These are phyloP conservation scores for Dicycla oo DNA, from an alignment of 2,888 invertebrate species.

Conservation along the genomic window DNA sequence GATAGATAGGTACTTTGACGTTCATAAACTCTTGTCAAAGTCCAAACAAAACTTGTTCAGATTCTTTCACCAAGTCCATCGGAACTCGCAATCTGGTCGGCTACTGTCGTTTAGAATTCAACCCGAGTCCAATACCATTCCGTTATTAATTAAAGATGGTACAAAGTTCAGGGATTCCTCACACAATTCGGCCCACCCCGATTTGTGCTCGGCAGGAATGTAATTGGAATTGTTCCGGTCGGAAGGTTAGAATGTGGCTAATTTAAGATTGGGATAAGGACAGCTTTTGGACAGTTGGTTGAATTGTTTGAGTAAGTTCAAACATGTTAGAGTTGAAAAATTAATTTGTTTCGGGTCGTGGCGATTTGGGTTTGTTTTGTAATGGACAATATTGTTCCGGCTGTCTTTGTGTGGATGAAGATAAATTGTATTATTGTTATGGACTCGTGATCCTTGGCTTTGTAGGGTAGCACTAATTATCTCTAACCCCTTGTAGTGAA, in stretches of 20 bases:
- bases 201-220: constrained; percentile 79
- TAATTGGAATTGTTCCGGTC: constrained; percentile 87
- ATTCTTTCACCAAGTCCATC: constrained; percentile 58
- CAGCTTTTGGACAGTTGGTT: constrained; percentile 73
- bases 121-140: constrained; percentile 73
- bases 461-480: too few species aligned
- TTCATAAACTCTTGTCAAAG: constrained; percentile 47
- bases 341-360: constrained; percentile 59
- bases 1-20: constrained; percentile 34
- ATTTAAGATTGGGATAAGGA: constrained; percentile 82
- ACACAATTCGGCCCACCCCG: constrained; percentile 76
- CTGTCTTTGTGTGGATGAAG: too few species aligned
- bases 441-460: too few species aligned
- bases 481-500: too few species aligned
- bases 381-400: constrained; percentile 31
- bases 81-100: constrained; percentile 64
- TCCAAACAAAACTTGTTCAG: constrained; percentile 56
- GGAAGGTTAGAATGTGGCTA: constrained; percentile 82
- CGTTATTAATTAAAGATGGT: constrained; percentile 83
- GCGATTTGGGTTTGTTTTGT: constrained; percentile 40
- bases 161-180: constrained; percentile 82
- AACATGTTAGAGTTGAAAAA: constrained; percentile 70
- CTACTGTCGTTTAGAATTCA: constrained; percentile 75
- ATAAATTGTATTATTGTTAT: too few species aligned
- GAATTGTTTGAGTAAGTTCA: constrained; percentile 67